Evolutionary conservation across 92 coral and sea anemone genomes (phyloP).

Genomic region (Diadumene lineata): DNA sequence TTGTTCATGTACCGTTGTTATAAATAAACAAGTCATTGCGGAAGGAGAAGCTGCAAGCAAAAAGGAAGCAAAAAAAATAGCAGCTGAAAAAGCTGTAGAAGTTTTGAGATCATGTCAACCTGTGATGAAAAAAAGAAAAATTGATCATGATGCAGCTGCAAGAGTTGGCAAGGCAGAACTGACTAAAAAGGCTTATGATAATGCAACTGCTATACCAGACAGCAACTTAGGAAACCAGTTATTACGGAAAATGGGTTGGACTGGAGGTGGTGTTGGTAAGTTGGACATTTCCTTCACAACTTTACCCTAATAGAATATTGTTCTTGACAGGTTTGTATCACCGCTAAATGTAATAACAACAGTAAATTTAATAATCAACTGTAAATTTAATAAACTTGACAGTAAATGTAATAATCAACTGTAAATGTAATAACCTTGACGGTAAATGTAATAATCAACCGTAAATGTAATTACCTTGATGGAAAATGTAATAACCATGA

Average conservation of each 20-base stretch:
- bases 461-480: too few species aligned
- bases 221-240: slow-evolving; percentile 86
- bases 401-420: too few species aligned
- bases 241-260: slow-evolving; percentile 96
- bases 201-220: slow-evolving; percentile 75
- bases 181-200: slow-evolving; percentile 58
- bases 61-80: slow-evolving; percentile 74
- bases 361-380: too few species aligned
- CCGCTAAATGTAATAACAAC: too few species aligned
- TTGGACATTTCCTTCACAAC: background rate
- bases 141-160: slow-evolving; percentile 60
- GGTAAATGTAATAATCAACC: too few species aligned
- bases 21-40: slow-evolving; percentile 62
- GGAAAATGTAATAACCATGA: too few species aligned
- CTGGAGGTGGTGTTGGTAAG: slow-evolving; percentile 93
- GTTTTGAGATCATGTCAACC: slow-evolving; percentile 82
- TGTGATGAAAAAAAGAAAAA: slow-evolving; percentile 46
- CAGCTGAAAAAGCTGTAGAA: slow-evolving; percentile 79
- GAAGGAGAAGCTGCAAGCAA: slow-evolving; percentile 65
- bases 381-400: too few species aligned
- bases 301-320: too few species aligned
- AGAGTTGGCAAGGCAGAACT: slow-evolving; percentile 63
- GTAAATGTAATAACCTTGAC: too few species aligned
- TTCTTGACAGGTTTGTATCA: too few species aligned
- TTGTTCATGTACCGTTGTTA: slow-evolving; percentile 63